These are phyloP conservation scores for Drosophila nr. perissopoda DNA, from an alignment of 2,888 invertebrate species.

Conservation along the genomic window DNA sequence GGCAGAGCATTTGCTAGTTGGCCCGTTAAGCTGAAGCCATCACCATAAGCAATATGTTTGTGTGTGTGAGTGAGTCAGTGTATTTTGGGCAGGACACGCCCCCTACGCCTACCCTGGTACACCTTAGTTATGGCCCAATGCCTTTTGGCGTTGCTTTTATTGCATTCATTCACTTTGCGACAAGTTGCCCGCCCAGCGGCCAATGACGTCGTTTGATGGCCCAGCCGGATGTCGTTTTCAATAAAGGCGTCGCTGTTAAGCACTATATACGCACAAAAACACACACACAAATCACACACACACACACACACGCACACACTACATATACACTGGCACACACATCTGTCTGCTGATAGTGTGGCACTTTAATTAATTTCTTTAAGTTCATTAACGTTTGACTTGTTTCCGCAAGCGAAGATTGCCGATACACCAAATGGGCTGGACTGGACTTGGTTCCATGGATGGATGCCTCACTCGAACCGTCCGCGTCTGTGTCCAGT, in stretches of 20 bases:
- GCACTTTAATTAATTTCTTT: conserved; percentile 80
- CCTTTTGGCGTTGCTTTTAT: conserved; percentile 66
- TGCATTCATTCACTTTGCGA: conserved; percentile 74
- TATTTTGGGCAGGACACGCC: background rate
- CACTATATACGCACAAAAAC: conserved; percentile 30
- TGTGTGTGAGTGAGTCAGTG: background rate
- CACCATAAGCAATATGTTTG: background rate
- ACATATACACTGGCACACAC: conserved; percentile 12
- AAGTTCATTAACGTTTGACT: conserved; percentile 80
- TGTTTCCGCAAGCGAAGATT: conserved; percentile 62
- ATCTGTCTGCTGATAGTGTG: conserved; percentile 19
- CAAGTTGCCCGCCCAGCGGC: conserved; percentile 37
- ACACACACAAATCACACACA: conserved; percentile 6
- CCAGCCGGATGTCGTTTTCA: conserved; percentile 76
- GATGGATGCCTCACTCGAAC: background rate
- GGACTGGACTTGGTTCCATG: background rate
- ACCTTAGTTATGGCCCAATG: conserved; percentile 25
- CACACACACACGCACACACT: conserved; percentile 4
- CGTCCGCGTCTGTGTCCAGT: conserved; percentile 16
- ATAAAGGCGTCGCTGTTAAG: conserved; percentile 75
- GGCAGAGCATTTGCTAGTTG: background rate
- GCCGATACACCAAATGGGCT: conserved; percentile 62
- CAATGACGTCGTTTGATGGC: conserved; percentile 59
- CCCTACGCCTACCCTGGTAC: conserved; percentile 21
- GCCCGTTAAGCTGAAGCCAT: background rate